Base-by-base conservation (phyloP, 1,140 invertebrate genomes). In the Notospermus geniculatus region DNA sequence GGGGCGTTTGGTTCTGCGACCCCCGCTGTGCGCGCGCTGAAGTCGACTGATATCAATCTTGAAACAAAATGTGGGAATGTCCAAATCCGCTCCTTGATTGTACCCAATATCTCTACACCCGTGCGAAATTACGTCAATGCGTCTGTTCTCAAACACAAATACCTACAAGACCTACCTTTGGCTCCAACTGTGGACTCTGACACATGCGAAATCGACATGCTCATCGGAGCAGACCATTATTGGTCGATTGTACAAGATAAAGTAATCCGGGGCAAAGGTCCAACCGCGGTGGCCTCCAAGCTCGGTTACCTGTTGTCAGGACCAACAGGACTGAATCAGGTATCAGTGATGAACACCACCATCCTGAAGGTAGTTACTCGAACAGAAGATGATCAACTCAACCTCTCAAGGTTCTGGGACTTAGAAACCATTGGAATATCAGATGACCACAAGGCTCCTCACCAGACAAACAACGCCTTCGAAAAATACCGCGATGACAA, bases 271-370 rank as follows among this genome's bases (percentile, higher is more conserved):
- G 41, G 36, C 23, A 30, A 59, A 19, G 7, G 22, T 22, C 11
- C 17, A 17, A 11, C 17, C 25, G 7, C 11, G 9, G 11, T 53
- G 17, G 17, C 58, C 27, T 64, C 62, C 1, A 59, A 57, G 27
- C 15, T 66, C 32, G 64, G 60, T 11, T 62, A 62, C 45, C 41
- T 65, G 2, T 28, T 65, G 13, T 65, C 60, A 17, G 59, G 64
- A 28, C 60, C 56, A 36, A 19, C 43, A 2, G 2, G 11, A 9
- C 46, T 19, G 2, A 15, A 9, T 2, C 52, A 32, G 32, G 32
- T 36, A 36, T 36, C 32, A 4, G 15, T 36, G 5, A 36, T 36
- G 32, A 36, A 36, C 15, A 36, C 32, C 15, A 36, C 32, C 5
- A 36, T 36, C 4, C 15, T 36, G 15, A 36, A 36, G 32, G 32